Percentiles rank a stretch among this genome's conserved stretches.
Conservation (phyloP, 2,113 vertebrate species). For the Rhegmatorhina hoffmannsi region DNA sequence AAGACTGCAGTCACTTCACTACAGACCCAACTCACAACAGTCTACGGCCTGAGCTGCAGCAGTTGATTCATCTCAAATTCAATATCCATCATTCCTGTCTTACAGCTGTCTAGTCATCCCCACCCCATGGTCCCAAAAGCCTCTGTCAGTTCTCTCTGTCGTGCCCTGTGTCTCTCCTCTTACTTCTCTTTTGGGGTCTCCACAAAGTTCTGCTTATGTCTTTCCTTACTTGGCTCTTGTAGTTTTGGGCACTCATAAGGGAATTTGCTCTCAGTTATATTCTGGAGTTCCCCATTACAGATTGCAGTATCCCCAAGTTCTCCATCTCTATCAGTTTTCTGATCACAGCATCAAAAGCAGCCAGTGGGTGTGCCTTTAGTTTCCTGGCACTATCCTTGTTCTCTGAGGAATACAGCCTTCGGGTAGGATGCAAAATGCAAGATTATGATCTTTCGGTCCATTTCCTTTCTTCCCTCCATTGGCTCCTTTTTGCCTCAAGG, state of each 20-base stretch:
- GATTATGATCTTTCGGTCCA: constrained; percentile 59
- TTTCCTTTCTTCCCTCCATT: constrained; percentile 70
- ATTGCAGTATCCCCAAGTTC: neutral
- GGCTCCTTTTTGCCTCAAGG: constrained; percentile 66
- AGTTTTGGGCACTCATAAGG: neutral
- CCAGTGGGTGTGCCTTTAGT: neutral
- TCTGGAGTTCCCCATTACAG: neutral
- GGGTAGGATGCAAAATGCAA: constrained; percentile 59
- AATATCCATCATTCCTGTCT: neutral
- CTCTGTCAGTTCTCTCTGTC: neutral
- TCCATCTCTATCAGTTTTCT: neutral
- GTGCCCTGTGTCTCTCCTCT: neutral
- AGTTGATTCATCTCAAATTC: neutral
- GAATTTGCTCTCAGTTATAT: neutral
- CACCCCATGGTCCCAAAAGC: neutral
- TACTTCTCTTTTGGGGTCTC: neutral
- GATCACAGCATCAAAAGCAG: neutral
- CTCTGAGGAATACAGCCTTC: constrained; percentile 24
- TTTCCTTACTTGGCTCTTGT: neutral
- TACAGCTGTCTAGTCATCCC: neutral
- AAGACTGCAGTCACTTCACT: neutral
- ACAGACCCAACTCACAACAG: neutral
- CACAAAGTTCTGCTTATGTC: neutral
- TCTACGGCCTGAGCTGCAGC: neutral
- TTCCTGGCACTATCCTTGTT: neutral